Evolutionary conservation across 2,113 vertebrate genomes (phyloP).

Genomic region (Gopherus flavomarginatus): DNA sequence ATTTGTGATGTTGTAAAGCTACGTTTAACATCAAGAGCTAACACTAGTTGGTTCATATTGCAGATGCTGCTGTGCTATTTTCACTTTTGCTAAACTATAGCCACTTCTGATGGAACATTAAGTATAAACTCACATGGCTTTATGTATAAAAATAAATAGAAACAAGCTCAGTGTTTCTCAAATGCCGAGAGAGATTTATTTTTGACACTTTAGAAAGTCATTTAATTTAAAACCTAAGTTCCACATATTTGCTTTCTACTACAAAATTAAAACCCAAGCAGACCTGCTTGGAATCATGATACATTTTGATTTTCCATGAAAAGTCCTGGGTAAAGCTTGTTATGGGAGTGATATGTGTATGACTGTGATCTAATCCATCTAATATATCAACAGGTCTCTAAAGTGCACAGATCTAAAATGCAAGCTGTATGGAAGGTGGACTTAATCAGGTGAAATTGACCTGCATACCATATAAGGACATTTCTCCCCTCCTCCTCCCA

Average conservation of each 20-base stretch:
- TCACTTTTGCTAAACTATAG: constrained; percentile 17
- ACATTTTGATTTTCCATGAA: not conserved
- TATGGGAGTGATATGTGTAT: not conserved
- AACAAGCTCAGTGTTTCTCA: not conserved
- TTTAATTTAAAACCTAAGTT: not conserved
- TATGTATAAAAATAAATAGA: not conserved
- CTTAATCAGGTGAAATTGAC: not conserved
- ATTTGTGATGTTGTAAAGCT: constrained; percentile 35
- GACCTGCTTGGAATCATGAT: not conserved
- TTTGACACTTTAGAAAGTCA: not conserved
- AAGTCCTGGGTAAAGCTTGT: not conserved
- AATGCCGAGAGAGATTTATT: not conserved
- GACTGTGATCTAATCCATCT: not conserved
- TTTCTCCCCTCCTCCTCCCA: not conserved
- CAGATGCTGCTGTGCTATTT: constrained; percentile 3
- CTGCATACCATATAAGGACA: not conserved
- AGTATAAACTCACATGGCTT: not conserved
- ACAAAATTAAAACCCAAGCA: not conserved
- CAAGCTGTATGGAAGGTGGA: not conserved
- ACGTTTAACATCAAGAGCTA: constrained; percentile 40
- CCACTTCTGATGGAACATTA: not conserved
- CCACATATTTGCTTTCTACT: not conserved
- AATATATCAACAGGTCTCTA: not conserved
- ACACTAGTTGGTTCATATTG: constrained; percentile 33
- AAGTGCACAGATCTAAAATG: not conserved